Evolutionary conservation across 2,888 invertebrate species (phyloP).

Genomic region (Chirona hameri): DNA sequence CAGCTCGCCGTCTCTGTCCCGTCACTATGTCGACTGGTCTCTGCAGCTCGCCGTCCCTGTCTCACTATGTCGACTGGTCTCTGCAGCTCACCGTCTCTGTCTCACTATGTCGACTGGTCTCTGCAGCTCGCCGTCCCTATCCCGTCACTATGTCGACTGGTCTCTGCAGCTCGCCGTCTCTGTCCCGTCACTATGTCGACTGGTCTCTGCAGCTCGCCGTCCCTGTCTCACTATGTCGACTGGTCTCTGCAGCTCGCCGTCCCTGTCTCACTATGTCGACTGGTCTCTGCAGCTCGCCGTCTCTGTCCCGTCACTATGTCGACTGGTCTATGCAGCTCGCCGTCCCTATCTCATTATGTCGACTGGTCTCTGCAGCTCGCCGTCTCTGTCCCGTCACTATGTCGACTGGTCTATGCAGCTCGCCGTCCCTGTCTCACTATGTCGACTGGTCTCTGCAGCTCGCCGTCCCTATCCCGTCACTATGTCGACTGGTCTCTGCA

Average conservation of each 20-base stretch:
- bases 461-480: neutral
- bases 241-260: neutral
- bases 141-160: no score
- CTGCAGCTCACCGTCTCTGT: neutral
- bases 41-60: neutral
- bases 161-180: neutral
- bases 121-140: neutral
- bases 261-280: no score
- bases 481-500: no score
- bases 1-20: neutral
- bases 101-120: no score
- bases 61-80: no score
- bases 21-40: no score
- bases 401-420: no score
- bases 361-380: neutral
- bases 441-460: no score
- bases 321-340: neutral
- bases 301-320: no score
- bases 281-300: neutral
- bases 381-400: neutral
- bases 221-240: no score
- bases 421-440: neutral
- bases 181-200: no score
- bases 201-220: neutral
- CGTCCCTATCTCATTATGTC: neutral